Evolutionary conservation across 1,140 invertebrate species (phyloP), one percentile per base, ranked within the genome.

Genomic region (Venustaconcha ellipsiformis): DNA sequence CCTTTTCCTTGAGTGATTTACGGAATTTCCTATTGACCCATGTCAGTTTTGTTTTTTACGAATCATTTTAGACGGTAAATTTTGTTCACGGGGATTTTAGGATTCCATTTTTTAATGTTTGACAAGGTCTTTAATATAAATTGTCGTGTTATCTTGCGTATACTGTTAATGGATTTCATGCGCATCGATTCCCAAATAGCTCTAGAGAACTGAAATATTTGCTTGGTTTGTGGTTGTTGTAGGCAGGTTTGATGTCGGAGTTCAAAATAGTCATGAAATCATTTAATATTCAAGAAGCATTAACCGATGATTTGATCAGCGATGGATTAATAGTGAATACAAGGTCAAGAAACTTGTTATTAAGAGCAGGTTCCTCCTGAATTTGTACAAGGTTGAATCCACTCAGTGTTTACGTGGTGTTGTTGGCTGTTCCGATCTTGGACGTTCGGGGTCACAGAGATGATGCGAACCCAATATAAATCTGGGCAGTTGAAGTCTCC

Each of bases 101-200:
- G 48, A 58, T 74, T n/a, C 72, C 65, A 14, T 74, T 74, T 74
- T 74, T 74, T 14, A 74, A 74, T 8, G 60, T 57, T 20, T 55
- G 37, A 57, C 65, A 74, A 30, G 67, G 72, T 48, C 65, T 60
- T 74, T 55, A 30, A 74, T 67, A 59, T 67, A 48, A 14, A 65
- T 74, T 15, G 26, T 57, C 26, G 55, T 59, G n/a, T 57, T 74
- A 15, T 57, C 64, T 74, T 74, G 26, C 26, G 26, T 26, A 26
- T 2, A 26, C 26, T 59, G 14, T 72, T 26, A n/a, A 55, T 13
- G 13, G 13, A 70, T 70, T 26, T 37, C 48, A 15, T 59, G 26
- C 23, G 59, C 4, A 62, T 62, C 8, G 23, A 48, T 12, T 68
- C 70, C 73, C 73, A 80, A 23, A 74, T 59, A 59, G 75, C 60